Conservation (phyloP, 2,797 vertebrate species). For the Coregonus suidteri region DNA sequence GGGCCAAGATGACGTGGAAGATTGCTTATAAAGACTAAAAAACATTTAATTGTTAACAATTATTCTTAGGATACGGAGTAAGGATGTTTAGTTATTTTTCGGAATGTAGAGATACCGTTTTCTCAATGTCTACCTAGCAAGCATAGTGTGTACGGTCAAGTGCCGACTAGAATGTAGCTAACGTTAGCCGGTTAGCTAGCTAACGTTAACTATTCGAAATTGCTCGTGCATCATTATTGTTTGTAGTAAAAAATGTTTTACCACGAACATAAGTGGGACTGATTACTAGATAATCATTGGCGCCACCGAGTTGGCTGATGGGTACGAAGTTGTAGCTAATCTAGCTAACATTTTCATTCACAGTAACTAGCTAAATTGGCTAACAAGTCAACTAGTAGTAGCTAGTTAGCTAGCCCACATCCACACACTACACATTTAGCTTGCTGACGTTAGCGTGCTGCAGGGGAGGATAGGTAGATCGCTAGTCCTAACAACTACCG, state of each 20-base stretch:
- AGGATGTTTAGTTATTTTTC: neutral
- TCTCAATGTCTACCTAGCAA: neutral
- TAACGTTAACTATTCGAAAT: neutral
- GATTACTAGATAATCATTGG: neutral
- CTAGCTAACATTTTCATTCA: neutral
- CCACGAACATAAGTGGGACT: neutral
- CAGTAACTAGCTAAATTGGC: neutral
- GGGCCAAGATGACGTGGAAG: conserved; percentile 37
- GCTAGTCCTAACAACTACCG: no score
- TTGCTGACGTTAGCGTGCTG: no score
- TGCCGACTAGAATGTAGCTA: neutral
- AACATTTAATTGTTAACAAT: neutral
- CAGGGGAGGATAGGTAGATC: no score
- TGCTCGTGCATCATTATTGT: neutral
- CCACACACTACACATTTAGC: no score
- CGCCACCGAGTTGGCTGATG: neutral
- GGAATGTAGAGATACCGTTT: neutral
- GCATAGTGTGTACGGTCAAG: neutral
- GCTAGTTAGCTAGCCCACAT: neutral
- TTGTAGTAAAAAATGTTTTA: neutral
- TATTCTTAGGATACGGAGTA: neutral
- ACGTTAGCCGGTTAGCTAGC: neutral
- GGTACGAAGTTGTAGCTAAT: no score
- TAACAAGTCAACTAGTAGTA: no score
- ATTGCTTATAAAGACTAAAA: neutral